A percentile compares a stretch with the other conserved stretches of the same genome.
phyloP scores from a whole-genome alignment of 2,113 vertebrate genomes.

The Parotia lawesii region DNA sequence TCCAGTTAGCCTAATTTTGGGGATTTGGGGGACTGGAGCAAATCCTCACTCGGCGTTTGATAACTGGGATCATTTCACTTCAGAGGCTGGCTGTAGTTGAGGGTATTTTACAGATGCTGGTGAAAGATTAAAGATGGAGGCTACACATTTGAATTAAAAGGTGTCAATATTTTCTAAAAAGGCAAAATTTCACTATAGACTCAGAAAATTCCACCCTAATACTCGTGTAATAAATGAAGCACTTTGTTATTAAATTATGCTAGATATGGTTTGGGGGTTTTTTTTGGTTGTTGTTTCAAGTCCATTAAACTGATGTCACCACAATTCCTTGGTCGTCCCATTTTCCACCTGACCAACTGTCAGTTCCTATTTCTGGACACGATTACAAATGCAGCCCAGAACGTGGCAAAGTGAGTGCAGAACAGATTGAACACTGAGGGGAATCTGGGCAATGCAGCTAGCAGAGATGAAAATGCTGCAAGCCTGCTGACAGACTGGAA shows the following conservation, averaged over 20 bases:
- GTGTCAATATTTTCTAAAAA: not conserved
- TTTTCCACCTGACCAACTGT: conserved; percentile 39
- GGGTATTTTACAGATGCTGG: not conserved
- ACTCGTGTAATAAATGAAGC: not conserved
- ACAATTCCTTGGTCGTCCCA: not conserved
- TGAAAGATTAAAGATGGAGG: not conserved
- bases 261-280: not conserved
- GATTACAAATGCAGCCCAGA: not conserved
- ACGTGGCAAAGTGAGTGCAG: not conserved
- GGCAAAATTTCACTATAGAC: not conserved
- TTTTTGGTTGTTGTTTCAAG: not conserved
- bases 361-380: conserved; percentile 6
- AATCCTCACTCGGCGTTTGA: not conserved
- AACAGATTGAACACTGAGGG: conserved; percentile 44
- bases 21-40: not conserved
- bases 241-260: not conserved
- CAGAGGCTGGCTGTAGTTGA: not conserved
- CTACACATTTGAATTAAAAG: not conserved
- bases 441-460: not conserved
- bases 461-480: conserved; percentile 3
- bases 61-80: not conserved
- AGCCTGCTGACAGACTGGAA: not conserved
- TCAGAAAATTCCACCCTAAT: not conserved
- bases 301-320: not conserved
- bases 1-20: not conserved